Conservation (phyloP, 2,797 vertebrate species). For the Dermochelys coriacea region DNA sequence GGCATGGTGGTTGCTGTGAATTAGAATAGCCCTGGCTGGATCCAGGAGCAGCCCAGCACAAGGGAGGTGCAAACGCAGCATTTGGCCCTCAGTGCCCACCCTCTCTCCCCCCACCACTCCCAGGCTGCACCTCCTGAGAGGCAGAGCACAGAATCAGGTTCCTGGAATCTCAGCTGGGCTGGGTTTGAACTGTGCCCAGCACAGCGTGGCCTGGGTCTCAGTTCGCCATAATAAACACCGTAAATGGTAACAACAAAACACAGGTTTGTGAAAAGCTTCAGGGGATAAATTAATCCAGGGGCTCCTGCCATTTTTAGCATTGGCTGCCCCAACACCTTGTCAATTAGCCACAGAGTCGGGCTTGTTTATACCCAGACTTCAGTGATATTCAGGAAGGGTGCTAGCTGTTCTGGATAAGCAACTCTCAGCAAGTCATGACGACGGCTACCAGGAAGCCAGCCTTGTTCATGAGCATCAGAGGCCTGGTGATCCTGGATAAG, state of each 20-base stretch:
- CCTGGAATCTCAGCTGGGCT: neutral
- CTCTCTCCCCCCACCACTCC: neutral
- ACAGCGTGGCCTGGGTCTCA: neutral
- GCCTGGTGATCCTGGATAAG: neutral
- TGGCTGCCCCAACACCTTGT: neutral
- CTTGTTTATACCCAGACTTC: neutral
- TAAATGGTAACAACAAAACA: neutral
- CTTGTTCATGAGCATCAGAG: neutral
- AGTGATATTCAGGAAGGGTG: neutral
- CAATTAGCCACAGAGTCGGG: neutral
- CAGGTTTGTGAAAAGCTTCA: neutral
- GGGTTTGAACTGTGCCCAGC: neutral
- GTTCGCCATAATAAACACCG: neutral
- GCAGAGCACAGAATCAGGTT: neutral
- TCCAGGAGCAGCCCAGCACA: neutral
- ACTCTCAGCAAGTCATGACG: neutral
- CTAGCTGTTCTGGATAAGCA: neutral
- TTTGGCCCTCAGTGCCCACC: neutral
- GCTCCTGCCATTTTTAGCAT: neutral
- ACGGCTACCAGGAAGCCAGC: neutral
- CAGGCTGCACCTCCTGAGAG: too few relatives aligned
- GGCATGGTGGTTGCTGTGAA: neutral
- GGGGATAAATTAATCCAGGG: neutral
- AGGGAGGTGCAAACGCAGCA: neutral
- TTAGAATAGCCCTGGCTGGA: neutral